Conservation (phyloP, 2,113 vertebrate species). For the Ginglymostoma cirratum region DNA sequence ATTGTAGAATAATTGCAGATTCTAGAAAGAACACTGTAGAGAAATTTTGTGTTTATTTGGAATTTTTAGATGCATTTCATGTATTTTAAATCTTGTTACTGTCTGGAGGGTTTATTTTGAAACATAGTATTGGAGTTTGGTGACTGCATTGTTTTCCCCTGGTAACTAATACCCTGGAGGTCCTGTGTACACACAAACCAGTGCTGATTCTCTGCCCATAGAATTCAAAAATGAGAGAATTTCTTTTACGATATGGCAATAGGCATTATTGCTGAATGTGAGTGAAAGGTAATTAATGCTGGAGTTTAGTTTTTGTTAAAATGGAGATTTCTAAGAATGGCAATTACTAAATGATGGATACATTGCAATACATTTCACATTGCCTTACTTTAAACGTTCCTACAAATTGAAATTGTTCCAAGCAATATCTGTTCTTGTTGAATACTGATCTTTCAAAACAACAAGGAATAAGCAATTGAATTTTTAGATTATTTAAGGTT, state of each 20-base stretch:
- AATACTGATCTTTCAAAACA: not conserved
- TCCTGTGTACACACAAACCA: not conserved
- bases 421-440: not conserved
- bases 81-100: not conserved
- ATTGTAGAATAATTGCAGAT: not conserved
- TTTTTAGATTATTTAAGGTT: constrained; percentile 43
- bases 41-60: no score
- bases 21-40: not conserved
- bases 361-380: not conserved
- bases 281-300: not conserved
- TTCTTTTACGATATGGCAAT: no score
- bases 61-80: not conserved
- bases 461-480: not conserved
- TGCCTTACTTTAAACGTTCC: not conserved
- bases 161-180: not conserved
- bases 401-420: not conserved
- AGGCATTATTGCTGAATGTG: not conserved
- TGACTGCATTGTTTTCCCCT: not conserved
- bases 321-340: not conserved
- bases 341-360: not conserved
- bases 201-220: not conserved
- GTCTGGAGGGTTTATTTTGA: not conserved
- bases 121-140: not conserved
- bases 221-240: no score
- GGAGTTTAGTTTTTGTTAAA: not conserved